Base-by-base conservation (phyloP, 1,140 invertebrate genomes). In the Tetramorium simillimum region DNA sequence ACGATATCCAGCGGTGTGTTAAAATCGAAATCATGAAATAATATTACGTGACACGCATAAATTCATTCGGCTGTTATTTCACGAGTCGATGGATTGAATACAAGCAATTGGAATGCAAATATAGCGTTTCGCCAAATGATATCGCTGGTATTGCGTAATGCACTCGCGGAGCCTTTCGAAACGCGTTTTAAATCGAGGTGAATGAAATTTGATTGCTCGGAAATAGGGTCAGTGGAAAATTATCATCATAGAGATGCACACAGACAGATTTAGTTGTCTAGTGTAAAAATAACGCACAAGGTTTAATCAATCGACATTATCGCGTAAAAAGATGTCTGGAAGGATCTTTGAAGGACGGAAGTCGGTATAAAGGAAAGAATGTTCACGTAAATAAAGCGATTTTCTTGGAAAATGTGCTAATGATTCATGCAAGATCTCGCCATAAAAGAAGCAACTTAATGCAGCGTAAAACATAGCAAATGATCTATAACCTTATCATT, bases 111-210 rank as follows among this genome's bases (percentile, higher is more conserved):
- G 24, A 46, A 82, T 82, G 40, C 21, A 69, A 69, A 80, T 43
- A 72, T 51, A n/a, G 10, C 10, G 21, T 82, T 70, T 72, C 21
- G 16, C 18, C 16, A 53, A 73, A 46, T 82, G 80, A 73, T 82
- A 72, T 73, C 24, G 9, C 12, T 16, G 24, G 3, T 3, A 5
- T 82, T 73, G 24, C 53, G 24, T 82, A 82, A 82, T 14, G 21
- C 16, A 33, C 18, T 43, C 21, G 62, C 28, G n/a, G 5, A n/a
- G 37, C 6, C 5, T 43, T 82, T 72, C 14, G 7, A 58, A 12
- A 58, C 2, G 67, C 12, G 24, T 3, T n/a, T 73, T 2, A 33
- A 60, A n/a, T 46, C 51, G 18, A 43, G 16, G 16, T 24, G 16
- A 46, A 28, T 37, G 6, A 46, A 72, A 73, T 72, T 73, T 80